Evolutionary conservation across 2,888 invertebrate species (phyloP).

Genomic region (Kryphioiulus occultus): DNA sequence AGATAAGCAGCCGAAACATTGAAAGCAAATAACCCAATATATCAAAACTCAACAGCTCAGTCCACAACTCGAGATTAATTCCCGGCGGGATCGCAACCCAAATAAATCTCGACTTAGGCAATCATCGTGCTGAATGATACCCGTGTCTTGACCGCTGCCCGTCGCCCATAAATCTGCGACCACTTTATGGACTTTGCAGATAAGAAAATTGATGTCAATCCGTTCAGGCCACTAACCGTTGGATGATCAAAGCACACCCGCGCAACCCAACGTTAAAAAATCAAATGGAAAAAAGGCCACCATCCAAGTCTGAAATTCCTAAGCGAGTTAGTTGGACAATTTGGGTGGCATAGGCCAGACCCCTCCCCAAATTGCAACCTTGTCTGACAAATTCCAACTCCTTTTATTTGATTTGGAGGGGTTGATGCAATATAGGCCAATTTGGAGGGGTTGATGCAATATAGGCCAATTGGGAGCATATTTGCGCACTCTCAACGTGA

Average conservation of each 20-base stretch:
- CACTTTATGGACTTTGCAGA: neutral
- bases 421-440: neutral
- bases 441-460: neutral
- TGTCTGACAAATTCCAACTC: neutral
- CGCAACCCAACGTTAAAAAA: neutral
- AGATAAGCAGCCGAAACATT: no score
- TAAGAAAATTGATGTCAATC: slow-evolving; percentile 36
- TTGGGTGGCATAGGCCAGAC: neutral
- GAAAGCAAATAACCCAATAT: no score
- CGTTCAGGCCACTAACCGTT: neutral
- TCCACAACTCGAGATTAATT: neutral
- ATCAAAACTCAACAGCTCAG: neutral
- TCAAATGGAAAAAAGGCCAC: no score
- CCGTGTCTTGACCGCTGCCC: neutral
- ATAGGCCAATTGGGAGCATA: neutral
- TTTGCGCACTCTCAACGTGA: neutral
- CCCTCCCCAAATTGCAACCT: neutral
- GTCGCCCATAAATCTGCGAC: neutral
- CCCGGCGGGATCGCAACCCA: neutral
- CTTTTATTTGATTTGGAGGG: slow-evolving; percentile 17
- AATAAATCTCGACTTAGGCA: neutral
- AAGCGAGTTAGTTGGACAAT: neutral
- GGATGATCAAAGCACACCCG: neutral
- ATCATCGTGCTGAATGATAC: neutral
- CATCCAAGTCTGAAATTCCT: neutral